Percentiles rank a stretch among this genome's conserved stretches.
phyloP scores from a whole-genome alignment of 1,140 invertebrate species.

The Neodiprion virginianus region DNA sequence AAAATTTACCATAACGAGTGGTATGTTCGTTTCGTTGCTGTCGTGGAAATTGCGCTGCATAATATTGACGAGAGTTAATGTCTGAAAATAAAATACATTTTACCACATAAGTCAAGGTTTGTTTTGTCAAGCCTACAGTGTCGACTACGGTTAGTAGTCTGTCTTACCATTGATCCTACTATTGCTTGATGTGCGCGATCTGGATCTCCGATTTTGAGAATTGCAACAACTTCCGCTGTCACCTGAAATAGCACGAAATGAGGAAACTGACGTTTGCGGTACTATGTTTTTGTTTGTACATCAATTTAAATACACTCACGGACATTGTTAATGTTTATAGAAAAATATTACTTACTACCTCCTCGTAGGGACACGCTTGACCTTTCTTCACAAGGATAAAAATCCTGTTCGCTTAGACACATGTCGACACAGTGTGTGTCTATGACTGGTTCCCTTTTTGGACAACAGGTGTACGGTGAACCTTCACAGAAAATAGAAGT shows the following conservation, averaged over 20 bases:
- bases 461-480: neutral
- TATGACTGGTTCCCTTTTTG: neutral
- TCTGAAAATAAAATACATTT: too few species aligned
- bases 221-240: neutral
- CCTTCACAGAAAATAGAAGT: neutral
- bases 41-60: neutral
- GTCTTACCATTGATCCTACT: neutral
- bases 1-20: neutral
- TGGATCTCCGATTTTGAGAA: neutral
- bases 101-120: too few species aligned
- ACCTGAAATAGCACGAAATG: neutral
- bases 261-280: too few species aligned
- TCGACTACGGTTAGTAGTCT: neutral
- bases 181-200: neutral
- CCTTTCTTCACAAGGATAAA: neutral
- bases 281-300: too few species aligned
- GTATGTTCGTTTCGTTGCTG: neutral
- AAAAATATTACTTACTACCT: neutral
- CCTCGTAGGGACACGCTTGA: neutral
- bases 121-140: too few species aligned
- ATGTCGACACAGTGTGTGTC: neutral
- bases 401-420: neutral
- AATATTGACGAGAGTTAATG: neutral
- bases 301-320: too few species aligned
- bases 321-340: too few species aligned